A percentile compares a stretch with the other conserved stretches of the same genome.
Conservation (phyloP, 2,113 vertebrate genomes). For the Tyrannus savana region DNA sequence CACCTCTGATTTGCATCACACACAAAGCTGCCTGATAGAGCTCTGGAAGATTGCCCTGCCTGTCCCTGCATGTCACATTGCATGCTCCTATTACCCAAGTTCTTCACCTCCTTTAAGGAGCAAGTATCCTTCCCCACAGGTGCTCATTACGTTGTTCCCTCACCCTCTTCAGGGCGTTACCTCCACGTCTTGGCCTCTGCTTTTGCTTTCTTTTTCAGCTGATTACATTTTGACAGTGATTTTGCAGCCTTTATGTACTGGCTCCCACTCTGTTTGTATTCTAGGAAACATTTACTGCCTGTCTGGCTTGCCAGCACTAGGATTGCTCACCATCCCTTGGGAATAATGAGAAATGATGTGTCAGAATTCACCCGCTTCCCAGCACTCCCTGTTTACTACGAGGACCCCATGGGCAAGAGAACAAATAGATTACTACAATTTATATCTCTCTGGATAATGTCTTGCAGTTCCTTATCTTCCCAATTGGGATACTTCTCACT, state of each 20-base stretch:
- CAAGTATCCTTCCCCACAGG: background rate
- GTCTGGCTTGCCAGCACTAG: conserved; percentile 18
- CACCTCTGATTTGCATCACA: background rate
- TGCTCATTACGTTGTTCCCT: background rate
- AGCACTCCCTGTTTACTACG: conserved; percentile 41
- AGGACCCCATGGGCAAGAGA: conserved; percentile 39
- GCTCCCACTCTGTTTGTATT: conserved; percentile 20
- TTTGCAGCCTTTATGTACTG: conserved; percentile 4
- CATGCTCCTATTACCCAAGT: background rate
- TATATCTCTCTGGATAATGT: conserved; percentile 55
- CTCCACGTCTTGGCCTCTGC: background rate
- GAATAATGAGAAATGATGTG: conserved; percentile 58
- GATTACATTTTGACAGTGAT: conserved; percentile 21
- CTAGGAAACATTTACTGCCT: conserved; percentile 57
- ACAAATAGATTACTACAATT: conserved; percentile 59
- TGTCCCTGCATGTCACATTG: background rate
- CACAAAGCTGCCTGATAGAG: background rate
- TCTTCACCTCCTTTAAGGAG: background rate
- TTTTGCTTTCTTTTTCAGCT: background rate
- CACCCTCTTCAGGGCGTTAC: background rate
- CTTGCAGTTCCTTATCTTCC: conserved; percentile 44
- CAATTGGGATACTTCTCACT: conserved; percentile 7
- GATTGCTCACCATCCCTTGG: conserved; percentile 39
- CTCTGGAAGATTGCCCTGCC: background rate
- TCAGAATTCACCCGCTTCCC: conserved; percentile 42